Base-by-base conservation (phyloP, 1,140 invertebrate genomes). In the Whitmania pigra region DNA sequence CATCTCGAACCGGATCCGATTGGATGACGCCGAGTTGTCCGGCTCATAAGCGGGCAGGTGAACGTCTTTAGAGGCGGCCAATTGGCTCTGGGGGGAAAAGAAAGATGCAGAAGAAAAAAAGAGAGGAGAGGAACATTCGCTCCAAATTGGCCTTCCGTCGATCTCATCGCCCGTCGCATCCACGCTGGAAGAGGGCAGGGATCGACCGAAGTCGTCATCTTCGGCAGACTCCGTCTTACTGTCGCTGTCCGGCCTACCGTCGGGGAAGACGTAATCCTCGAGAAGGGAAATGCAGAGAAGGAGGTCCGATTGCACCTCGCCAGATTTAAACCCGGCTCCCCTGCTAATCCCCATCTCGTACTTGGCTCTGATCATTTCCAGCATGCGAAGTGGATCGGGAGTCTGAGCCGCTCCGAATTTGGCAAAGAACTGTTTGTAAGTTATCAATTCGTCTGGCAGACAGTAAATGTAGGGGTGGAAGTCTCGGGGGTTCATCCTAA, bases 391-490 rank as follows among this genome's bases (percentile, higher is more conserved):
- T 0, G 68, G 72, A 25, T 69, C 66, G 18, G 31, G 53, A 17
- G 0, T 15, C 13, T 71, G 17, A 22, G 27, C 27, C 2, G 55
- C 72, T 11, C 68, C 72, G n/a, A 71, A 40, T 20, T 31, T 40
- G 27, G 29, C 20, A 36, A 73, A 73, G 53, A 73, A 70, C 20
- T 70, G 67, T 7, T 25, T 27, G 36, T 54, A 70, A 6, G 13
- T 0, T 18, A 25, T 36, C 53, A 63, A 29, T 57, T 73, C 72
- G n/a, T 27, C 31, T 17, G 72, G 72, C 27, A 71, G 22, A 17
- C 40, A 40, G 55, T 73, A 73, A 15, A 73, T 29, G 55, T 54
- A 73, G 22, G 72, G 72, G 17, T 36, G 25, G 20, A 73, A 31
- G 29, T 69, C 55, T 54, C 57, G 53, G 67, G 69, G 68, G 7